Evolutionary conservation across 2,113 vertebrate genomes (phyloP).

Genomic region (Neolamprologus falcicula): DNA sequence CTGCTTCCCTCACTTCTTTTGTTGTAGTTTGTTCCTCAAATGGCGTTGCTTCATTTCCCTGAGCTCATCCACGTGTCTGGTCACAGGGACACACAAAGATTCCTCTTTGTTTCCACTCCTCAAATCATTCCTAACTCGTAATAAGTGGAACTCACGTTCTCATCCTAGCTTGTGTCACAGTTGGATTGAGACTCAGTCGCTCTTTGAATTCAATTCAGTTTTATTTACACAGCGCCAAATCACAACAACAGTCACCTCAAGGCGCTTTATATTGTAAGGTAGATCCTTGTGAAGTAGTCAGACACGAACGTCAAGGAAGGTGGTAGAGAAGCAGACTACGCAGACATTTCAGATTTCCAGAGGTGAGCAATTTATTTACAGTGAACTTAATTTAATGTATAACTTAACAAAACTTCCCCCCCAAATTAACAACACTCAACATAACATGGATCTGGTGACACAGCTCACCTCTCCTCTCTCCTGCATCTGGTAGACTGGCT

Average conservation of each 20-base stretch:
- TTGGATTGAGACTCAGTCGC: background rate
- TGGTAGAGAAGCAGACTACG: too few relatives aligned
- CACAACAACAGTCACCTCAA: background rate
- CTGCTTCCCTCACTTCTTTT: background rate
- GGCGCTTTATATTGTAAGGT: background rate
- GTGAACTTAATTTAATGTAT: too few relatives aligned
- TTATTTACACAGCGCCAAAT: background rate
- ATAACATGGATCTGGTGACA: accelerated
- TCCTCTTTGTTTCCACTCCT: background rate
- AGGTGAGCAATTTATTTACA: too few relatives aligned
- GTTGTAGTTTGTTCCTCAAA: background rate
- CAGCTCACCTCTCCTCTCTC: too few relatives aligned
- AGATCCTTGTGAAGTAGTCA: accelerated
- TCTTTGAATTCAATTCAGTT: background rate
- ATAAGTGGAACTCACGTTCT: background rate
- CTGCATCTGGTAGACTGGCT: too few relatives aligned
- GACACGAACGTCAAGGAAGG: too few relatives aligned
- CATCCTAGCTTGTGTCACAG: background rate
- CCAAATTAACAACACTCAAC: too few relatives aligned
- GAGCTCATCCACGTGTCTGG: background rate
- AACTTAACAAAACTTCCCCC: too few relatives aligned
- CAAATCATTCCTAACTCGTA: background rate
- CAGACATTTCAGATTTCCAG: too few relatives aligned
- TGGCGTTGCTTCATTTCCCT: background rate
- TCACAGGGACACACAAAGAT: background rate